Conservation (phyloP, 2,113 vertebrate species). For the Bambusicola thoracicus region DNA sequence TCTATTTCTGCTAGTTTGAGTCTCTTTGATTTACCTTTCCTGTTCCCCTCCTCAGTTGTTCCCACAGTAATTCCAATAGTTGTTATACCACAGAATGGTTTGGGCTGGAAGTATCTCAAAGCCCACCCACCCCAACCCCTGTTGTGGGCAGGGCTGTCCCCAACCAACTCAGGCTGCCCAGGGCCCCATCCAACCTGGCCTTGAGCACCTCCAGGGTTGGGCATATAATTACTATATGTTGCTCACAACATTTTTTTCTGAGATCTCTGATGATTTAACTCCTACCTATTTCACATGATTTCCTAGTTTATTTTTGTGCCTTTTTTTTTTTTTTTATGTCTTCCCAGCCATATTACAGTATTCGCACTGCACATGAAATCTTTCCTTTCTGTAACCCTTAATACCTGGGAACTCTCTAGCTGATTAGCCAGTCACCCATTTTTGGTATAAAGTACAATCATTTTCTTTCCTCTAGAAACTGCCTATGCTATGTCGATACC, state of each 20-base stretch:
- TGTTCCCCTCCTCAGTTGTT: background rate
- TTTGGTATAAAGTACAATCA: background rate
- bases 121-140: too few species aligned
- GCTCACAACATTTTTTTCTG: background rate
- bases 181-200: too few species aligned
- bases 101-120: too few species aligned
- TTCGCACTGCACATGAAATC: background rate
- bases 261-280: background rate
- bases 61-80: background rate
- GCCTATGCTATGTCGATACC: background rate
- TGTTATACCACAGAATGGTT: background rate
- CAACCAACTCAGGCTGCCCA: too few species aligned
- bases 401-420: background rate
- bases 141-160: too few species aligned
- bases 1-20: background rate
- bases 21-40: background rate
- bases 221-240: background rate
- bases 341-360: background rate
- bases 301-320: background rate
- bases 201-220: too few species aligned
- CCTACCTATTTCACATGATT: background rate
- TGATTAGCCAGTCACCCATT: background rate
- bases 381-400: background rate
- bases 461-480: background rate
- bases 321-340: background rate